Percentiles rank a stretch among this genome's conserved stretches.
Conservation (phyloP, 1,140 invertebrate genomes). For the Pomacea maculata region DNA sequence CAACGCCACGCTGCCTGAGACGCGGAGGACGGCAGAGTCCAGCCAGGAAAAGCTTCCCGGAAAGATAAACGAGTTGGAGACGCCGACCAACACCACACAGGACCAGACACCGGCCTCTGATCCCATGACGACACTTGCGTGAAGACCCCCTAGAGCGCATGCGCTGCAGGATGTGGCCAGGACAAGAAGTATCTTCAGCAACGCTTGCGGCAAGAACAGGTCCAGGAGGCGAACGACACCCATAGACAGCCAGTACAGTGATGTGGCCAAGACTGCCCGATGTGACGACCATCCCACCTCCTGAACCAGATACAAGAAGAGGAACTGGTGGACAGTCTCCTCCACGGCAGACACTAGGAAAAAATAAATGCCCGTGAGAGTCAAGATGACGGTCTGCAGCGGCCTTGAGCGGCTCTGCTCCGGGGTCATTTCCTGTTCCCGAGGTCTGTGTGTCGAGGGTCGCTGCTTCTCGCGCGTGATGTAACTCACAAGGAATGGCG, state of each 20-base stretch:
- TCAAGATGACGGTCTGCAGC: no score
- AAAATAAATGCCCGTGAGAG: not conserved
- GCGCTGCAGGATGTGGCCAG: not conserved
- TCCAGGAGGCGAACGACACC: not conserved
- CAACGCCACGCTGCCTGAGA: not conserved
- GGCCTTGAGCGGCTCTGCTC: no score
- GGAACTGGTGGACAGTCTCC: slow-evolving; percentile 17
- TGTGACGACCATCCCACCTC: not conserved
- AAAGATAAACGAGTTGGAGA: slow-evolving; percentile 9
- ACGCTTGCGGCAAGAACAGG: not conserved
- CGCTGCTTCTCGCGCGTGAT: not conserved
- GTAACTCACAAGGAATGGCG: slow-evolving; percentile 3
- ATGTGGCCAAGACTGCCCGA: not conserved
- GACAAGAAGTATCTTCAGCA: not conserved
- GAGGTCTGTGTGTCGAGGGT: not conserved
- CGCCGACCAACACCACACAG: slow-evolving; percentile 7
- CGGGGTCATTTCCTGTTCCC: no score
- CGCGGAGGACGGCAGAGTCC: not conserved
- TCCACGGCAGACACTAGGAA: slow-evolving; percentile 1
- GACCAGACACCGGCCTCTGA: slow-evolving; percentile 8
- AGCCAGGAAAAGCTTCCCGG: slow-evolving; percentile 10
- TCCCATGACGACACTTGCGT: not conserved
- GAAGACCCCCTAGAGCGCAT: slow-evolving; percentile 1
- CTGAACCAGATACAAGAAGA: slow-evolving; percentile 3
- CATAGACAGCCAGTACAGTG: slow-evolving; percentile 8